Conservation (phyloP, 2,888 invertebrate species). For the Ctena decussata region DNA sequence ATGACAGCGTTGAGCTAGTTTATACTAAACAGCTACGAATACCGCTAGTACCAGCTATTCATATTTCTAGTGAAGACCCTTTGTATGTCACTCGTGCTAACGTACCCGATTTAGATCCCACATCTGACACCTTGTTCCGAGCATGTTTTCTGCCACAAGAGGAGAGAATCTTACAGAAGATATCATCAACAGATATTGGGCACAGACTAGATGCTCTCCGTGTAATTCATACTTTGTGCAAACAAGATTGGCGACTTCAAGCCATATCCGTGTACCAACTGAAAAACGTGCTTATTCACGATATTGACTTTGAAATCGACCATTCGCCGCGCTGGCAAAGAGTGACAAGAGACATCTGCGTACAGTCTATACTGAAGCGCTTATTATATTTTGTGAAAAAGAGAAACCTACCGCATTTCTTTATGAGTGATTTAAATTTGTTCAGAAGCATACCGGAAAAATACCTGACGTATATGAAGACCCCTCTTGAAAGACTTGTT, state of each 20-base stretch:
- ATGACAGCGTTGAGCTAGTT: slow-evolving; percentile 60
- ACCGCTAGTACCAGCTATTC: slow-evolving; percentile 57
- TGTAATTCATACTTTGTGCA: slow-evolving; percentile 58
- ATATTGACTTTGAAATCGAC: slow-evolving; percentile 80
- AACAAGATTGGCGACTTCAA: slow-evolving; percentile 65
- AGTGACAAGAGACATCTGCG: slow-evolving; percentile 72
- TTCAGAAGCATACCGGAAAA: slow-evolving; percentile 67
- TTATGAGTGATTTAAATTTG: slow-evolving; percentile 76
- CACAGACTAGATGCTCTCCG: slow-evolving; percentile 59
- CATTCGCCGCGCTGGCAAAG: slow-evolving; percentile 82
- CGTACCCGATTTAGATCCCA: slow-evolving; percentile 60
- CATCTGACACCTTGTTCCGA: slow-evolving; percentile 58
- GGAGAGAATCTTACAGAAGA: slow-evolving; percentile 54
- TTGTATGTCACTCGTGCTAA: slow-evolving; percentile 59
- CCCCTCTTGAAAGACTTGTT: slow-evolving; percentile 69
- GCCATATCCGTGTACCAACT: slow-evolving; percentile 75
- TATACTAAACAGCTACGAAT: slow-evolving; percentile 57
- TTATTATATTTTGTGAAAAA: slow-evolving; percentile 70
- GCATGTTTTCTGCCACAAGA: slow-evolving; percentile 55
- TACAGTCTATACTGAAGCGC: slow-evolving; percentile 73
- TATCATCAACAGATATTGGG: slow-evolving; percentile 62
- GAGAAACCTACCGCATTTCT: slow-evolving; percentile 79
- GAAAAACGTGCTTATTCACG: slow-evolving; percentile 80
- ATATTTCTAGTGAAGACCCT: slow-evolving; percentile 55
- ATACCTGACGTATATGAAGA: slow-evolving; percentile 67